Evolutionary conservation across 2,888 invertebrate genomes (phyloP), one percentile per base, ranked within the genome.

Genomic region (Arge pagana): DNA sequence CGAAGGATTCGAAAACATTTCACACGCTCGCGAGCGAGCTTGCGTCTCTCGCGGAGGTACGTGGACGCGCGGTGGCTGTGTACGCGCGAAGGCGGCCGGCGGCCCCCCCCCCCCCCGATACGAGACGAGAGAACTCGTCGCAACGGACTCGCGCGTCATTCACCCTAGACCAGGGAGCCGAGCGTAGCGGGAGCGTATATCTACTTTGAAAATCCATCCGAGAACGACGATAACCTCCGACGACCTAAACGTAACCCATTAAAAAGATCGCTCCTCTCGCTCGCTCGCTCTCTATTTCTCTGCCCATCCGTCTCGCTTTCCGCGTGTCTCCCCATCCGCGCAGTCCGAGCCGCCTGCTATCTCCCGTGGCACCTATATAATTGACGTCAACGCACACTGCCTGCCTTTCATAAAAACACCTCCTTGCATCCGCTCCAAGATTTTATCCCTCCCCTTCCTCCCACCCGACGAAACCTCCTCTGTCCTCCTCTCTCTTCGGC

Each of bases 321-420:
- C n/a, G n/a, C n/a, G n/a, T n/a, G n/a, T n/a, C n/a, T n/a, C n/a
- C n/a, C n/a, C n/a, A 18, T 30, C 28, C 18, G 15, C 15, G 37
- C 36, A 41, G 43, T 26, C 37, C 53, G 54, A 49, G 48, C 36
- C 19, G 28, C 48, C 59, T 58, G 62, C 68, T 67, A 68, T 71
- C 70, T 70, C 58, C 62, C 68, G 66, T 68, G 65, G 65, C 71
- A 75, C 75, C 75, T 74, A 71, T 70, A 72, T 70, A 74, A 73
- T 74, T 74, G 73, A 72, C 72, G 72, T 72, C 72, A 70, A 72
- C 71, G 61, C 71, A 74, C 64, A 73, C 71, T 71, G 70, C 70
- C 70, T 64, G 71, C 65, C 73, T 73, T 74, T 73, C 71, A 74
- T 73, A 72, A 73, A 72, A 73, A 72, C 73, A 74, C 73, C 70